phyloP scores from a whole-genome alignment of 1,140 invertebrate genomes.

The Drosophila paulistorum region DNA sequence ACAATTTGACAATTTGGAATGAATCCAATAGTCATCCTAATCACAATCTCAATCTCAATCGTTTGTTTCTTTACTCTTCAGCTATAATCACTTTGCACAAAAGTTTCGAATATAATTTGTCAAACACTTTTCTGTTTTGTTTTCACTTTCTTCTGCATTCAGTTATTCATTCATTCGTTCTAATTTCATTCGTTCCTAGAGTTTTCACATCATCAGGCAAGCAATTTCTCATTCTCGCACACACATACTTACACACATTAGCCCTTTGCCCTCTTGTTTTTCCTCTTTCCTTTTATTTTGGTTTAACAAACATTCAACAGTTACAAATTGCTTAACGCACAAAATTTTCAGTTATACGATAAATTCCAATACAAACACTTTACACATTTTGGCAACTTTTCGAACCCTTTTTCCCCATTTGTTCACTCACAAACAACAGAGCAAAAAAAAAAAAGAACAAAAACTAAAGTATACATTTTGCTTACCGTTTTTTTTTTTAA shows the following conservation, averaged over 20 bases:
- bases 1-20: background rate
- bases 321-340: constrained; percentile 61
- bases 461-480: constrained; percentile 13
- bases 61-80: background rate
- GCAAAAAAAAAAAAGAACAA: background rate
- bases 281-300: background rate
- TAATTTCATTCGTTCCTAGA: constrained; percentile 39
- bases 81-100: constrained; percentile 3
- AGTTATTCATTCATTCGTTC: constrained; percentile 17
- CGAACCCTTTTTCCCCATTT: background rate
- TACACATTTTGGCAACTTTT: background rate
- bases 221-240: constrained; percentile 36
- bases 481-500: constrained; percentile 49
- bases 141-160: constrained; percentile 28
- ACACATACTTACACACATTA: constrained; percentile 16
- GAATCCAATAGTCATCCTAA: background rate
- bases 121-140: constrained; percentile 36
- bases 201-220: constrained; percentile 54
- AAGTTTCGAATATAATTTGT: constrained; percentile 36
- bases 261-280: background rate
- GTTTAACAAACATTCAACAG: constrained; percentile 61
- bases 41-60: no score
- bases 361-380: constrained; percentile 46
- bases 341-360: constrained; percentile 64
- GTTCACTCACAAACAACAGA: background rate